Base-by-base conservation (phyloP, 2,888 invertebrate species). In the Griposia aprilina region DNA sequence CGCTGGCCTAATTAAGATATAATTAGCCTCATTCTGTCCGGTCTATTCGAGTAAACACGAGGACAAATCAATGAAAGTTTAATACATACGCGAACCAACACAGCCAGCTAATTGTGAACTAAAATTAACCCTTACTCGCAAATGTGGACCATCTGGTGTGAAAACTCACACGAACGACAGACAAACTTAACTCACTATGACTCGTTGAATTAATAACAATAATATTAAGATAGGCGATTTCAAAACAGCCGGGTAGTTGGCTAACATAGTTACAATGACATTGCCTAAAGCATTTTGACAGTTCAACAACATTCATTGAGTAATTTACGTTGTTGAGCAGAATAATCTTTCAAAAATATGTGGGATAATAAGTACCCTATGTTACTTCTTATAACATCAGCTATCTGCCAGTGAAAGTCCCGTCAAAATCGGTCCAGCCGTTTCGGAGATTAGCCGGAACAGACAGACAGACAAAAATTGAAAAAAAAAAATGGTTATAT, bases 91-190 rank as follows among this genome's bases (percentile, higher is more conserved):
- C 20, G 62, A 82, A 60, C 63, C 5, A 59, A 55, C 60, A 77
- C 7, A 15, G 52, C 74, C 23, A 69, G 65, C 57, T 80, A 78
- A 81, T 82, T 81, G 57, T 50, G 20, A 68, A 80, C 86, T 91
- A 90, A 87, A 90, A 89, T 90, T 87, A 90, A 85, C 89, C 66
- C 68, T 80, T 69, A 67, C 60, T 73, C 68, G 74, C 87, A 88
- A 89, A 89, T 86, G 88, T 87, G 80, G 76, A 80, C 78, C 90
- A 90, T 89, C 78, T 91, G 87, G 76, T 76, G 60, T 76, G 80
- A 82, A 84, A 88, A 80, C 85, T 88, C 85, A 82, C 85, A 86
- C 72, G 77, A 78, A 79, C 79, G 78, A 63, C 66, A 75, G 75
- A 84, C 76, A 78, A 57, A 52, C 70, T 60, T 67, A 78, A 79